Base-by-base conservation (phyloP, 92 coral and sea anemone genomes). In the Paragorgia papillata region DNA sequence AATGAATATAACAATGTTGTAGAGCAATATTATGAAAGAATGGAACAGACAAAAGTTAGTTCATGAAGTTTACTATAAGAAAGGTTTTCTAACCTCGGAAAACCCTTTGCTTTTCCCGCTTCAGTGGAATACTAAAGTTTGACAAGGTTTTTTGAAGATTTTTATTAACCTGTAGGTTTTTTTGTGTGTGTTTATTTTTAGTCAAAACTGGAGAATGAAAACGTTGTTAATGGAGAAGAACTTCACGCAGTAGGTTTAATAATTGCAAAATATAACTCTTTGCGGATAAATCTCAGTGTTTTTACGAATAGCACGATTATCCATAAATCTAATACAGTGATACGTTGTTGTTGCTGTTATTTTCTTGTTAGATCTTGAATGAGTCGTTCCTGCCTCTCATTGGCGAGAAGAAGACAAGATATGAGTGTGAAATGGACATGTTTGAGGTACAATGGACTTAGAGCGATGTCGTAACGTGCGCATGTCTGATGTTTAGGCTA, bases 401-500 rank as follows among this genome's bases (percentile, higher is more conserved):
- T 70, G 98, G 98, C 19, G 98, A 89, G 83, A 94, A 91, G 68
- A 87, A 94, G 51, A 91, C 98, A 32, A 89, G 90, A 69, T 90
- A 88, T 43, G 98, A 94, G 76, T 85, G 85, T 69, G 98, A 94
- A 82, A 76, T 94, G 49, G 98, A 94, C 60, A 94, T 91, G 48
- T 91, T 94, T 91, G 98, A 94, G 95, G 98, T 91, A 61, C 59
- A 69, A 46, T 46, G n/a, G n/a, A 46, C 9, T 62, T 43, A 18
- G 13, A 35, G 10, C 18, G 18, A 7, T 28, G 29, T 1, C 10
- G 43, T 37, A 37, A 10, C 43, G 43, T 4, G 10, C 6, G 43
- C 4, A 37, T 37, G 43, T 4, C 43, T 37, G 10, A 37, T 37
- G n/a, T n/a, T n/a, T n/a, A n/a, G n/a, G n/a, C n/a, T n/a, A n/a